phyloP scores from a whole-genome alignment of 2,797 vertebrate genomes.

The Cuculus canorus region DNA sequence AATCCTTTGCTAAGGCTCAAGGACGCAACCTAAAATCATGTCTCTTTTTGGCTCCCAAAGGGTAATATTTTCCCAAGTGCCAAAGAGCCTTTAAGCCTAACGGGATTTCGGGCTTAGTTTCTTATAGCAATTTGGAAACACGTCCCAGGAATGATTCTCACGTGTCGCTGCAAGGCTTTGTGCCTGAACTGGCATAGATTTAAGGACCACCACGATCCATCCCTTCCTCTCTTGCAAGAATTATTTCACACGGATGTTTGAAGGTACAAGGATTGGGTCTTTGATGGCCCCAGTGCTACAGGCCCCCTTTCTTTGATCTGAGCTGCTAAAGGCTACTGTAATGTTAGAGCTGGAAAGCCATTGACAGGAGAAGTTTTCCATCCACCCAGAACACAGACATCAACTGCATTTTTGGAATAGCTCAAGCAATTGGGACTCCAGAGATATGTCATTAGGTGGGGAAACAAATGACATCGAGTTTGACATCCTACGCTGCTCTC shows the following conservation, averaged over 20 bases:
- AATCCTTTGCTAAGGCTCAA: background rate
- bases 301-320: background rate
- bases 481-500: background rate
- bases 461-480: background rate
- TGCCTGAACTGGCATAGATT: background rate
- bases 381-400: background rate
- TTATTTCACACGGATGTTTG: fast-evolving
- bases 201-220: background rate
- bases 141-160: background rate
- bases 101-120: background rate
- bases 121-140: background rate
- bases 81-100: slow-evolving; percentile 30
- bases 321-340: background rate
- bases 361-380: slow-evolving; percentile 5
- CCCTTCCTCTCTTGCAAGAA: background rate
- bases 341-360: background rate
- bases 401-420: slow-evolving; percentile 20
- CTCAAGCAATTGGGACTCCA: background rate
- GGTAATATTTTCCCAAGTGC: background rate
- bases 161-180: background rate
- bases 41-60: background rate
- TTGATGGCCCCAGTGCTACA: background rate
- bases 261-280: background rate
- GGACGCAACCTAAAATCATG: background rate
- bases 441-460: background rate